Conservation (phyloP, 2,888 invertebrate species). For the Hypselothyrea guttata region DNA sequence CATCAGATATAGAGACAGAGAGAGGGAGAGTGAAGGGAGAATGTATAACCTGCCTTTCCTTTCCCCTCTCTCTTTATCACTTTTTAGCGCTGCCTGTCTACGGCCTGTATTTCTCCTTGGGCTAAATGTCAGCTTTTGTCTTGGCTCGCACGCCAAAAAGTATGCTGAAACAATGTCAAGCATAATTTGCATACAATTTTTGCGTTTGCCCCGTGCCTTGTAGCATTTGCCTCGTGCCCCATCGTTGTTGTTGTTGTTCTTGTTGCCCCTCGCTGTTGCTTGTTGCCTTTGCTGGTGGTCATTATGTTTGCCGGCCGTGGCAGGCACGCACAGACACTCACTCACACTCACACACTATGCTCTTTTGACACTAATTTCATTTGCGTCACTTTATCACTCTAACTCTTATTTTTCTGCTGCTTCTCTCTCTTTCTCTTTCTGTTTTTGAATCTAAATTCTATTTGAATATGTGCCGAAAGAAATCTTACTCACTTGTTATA, state of each 20-base stretch:
- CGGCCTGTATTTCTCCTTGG: constrained; percentile 64
- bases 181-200: constrained; percentile 75
- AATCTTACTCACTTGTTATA: too few species aligned
- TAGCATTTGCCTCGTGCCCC: background rate
- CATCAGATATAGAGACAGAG: constrained; percentile 1
- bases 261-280: constrained; percentile 17
- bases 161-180: constrained; percentile 75
- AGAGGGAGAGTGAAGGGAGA: background rate
- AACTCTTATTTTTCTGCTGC: background rate
- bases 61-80: constrained; percentile 6
- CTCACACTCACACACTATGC: constrained; percentile 53
- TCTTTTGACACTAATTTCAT: constrained; percentile 74
- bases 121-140: constrained; percentile 77
- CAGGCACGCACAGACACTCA: constrained; percentile 67
- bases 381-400: constrained; percentile 53
- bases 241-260: constrained; percentile 8
- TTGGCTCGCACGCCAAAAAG: constrained; percentile 73
- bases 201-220: constrained; percentile 26
- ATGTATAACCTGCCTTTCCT: background rate
- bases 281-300: constrained; percentile 58
- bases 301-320: constrained; percentile 70
- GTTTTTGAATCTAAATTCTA: background rate
- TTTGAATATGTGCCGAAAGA: too few species aligned
- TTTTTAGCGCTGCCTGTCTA: constrained; percentile 13
- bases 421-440: background rate